These are phyloP conservation scores for Sycon ciliatum DNA, from an alignment of 37 sponge, comb jelly and placozoan species.

Conservation along the genomic window DNA sequence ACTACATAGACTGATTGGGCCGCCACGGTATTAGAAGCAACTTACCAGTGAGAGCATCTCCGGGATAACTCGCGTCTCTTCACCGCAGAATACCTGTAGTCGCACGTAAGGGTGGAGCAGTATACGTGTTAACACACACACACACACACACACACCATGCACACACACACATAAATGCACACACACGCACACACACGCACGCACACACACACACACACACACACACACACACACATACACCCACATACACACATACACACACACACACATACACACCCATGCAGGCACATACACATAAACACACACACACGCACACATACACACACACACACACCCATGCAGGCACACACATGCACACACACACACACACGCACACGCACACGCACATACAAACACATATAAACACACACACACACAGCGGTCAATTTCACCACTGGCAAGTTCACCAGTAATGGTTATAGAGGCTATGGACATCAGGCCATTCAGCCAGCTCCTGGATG, in stretches of 20 bases:
- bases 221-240: slow-evolving; percentile 1
- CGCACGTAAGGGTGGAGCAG: too few relatives aligned
- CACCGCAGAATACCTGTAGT: too few relatives aligned
- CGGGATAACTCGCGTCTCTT: slow-evolving; percentile 80
- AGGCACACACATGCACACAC: not conserved
- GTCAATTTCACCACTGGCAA: not conserved
- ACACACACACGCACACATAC: not conserved
- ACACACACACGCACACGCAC: not conserved
- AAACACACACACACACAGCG: slow-evolving; percentile 1
- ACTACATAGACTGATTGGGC: too few relatives aligned
- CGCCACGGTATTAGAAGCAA: too few relatives aligned
- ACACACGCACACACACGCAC: not conserved
- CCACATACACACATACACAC: not conserved
- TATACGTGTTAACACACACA: not conserved
- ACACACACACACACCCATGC: not conserved
- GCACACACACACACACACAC: not conserved
- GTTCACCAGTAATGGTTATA: not conserved
- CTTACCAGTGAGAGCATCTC: slow-evolving; percentile 54
- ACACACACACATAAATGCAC: not conserved
- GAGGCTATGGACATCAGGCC: not conserved
- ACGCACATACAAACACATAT: not conserved
- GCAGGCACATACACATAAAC: not conserved
- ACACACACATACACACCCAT: not conserved
- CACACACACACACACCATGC: not conserved
- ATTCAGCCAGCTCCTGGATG: not conserved